Evolutionary conservation across 2,113 vertebrate genomes (phyloP).

Genomic region (Nannospalax galili): DNA sequence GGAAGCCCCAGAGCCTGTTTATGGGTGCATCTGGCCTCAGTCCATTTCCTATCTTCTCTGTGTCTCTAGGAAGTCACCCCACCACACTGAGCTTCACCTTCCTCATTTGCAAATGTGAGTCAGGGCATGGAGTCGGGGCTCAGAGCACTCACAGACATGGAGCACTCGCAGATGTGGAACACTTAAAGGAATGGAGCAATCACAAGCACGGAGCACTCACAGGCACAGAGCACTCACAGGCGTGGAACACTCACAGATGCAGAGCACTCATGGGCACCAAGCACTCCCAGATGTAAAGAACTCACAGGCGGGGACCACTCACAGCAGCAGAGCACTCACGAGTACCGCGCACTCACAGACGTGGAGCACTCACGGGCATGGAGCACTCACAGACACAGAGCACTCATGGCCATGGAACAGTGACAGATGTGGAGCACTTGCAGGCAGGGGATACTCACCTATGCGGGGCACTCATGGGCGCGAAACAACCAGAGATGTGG

Average conservation of each 20-base stretch:
- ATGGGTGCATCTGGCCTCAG: accelerated
- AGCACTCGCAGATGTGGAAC: no score
- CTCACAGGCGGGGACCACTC: accelerated
- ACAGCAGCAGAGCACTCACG: neutral
- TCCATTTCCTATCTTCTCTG: accelerated
- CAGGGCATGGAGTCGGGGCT: neutral
- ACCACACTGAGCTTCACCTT: neutral
- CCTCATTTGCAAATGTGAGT: neutral
- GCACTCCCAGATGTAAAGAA: neutral
- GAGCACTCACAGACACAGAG: neutral
- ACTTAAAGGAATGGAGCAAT: neutral
- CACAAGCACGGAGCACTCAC: neutral
- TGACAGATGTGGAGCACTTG: neutral
- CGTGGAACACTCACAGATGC: accelerated
- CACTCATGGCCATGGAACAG: neutral
- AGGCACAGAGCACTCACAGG: neutral
- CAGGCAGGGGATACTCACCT: no score
- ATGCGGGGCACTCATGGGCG: accelerated
- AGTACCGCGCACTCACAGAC: neutral
- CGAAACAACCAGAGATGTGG: neutral
- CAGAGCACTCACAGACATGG: neutral
- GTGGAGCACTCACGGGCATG: neutral
- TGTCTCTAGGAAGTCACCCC: neutral
- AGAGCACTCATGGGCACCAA: neutral
- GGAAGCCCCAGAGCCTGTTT: neutral